Base-by-base conservation (phyloP, 2,888 invertebrate genomes). In the Amphipyra berbera region DNA sequence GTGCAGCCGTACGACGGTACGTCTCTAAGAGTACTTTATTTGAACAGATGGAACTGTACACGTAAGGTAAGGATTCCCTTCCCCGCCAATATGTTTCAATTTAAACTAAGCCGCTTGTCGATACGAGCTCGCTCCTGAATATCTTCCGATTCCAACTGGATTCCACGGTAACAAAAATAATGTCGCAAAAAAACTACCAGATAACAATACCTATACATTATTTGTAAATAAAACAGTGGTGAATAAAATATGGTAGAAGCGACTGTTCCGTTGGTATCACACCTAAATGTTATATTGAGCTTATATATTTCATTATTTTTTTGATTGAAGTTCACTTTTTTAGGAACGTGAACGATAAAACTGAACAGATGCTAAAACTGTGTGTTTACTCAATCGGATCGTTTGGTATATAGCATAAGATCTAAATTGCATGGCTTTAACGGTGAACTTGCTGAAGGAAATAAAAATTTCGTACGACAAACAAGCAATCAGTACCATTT, bases 71-170 rank as follows among this genome's bases (percentile, higher is more conserved):
- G 85, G 88, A 88, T 90, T 88, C 86, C 86, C 82, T 88, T 88
- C 86, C 81, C 86, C 84, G 81, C 90, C 93, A 93, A 94, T 94
- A 93, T 90, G 90, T 94, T 93, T 94, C 94, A 93, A 94, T 94
- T 93, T 93, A 88, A 90, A 90, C 85, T 92, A 93, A 94, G 93
- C 93, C 91, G 90, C 88, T 93, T 92, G 93, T 92, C 93, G 92
- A 92, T 92, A 88, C 90, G 79, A 82, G 82, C 88, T 88, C 79
- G 85, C 82, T 80, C 68, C 82, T 82, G 86, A 88, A 89, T 90
- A 90, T 90, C 90, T 90, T 82, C 82, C 86, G 86, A 87, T 88
- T 86, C 81, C 82, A 76, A 88, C 87, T 82, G 85, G 87, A 87
- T 89, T 85, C 84, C 60, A 71, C 72, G 78, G 78, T 84, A 85